Evolutionary conservation across 2,888 invertebrate species (phyloP), one percentile per base, ranked within the genome.

Genomic region (Xanthia togata): DNA sequence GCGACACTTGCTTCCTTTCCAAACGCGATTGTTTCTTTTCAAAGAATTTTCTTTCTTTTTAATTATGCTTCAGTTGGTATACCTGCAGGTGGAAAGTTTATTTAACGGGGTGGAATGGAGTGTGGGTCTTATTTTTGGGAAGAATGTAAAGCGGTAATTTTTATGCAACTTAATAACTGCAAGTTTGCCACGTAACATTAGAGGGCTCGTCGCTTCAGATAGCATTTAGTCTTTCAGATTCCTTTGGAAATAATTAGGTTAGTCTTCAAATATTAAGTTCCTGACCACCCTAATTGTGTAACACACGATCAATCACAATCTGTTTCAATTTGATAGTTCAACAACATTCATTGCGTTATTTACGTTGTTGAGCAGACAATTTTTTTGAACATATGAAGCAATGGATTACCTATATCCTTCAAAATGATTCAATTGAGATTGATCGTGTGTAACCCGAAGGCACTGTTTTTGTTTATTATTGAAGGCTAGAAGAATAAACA

Each of bases 1-100:
- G 92, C 91, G 92, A 93, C 93, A 93, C 91, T 90, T 91, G 92
- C 92, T 94, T 93, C 93, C 93, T 92, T 93, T 92, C 82, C 78
- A 70, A 83, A 87, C 87, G 90, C 92, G 90, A 93, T 91, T 93
- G 93, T 93, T 92, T 92, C 89, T 91, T 87, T 87, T 87, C 86
- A 90, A 91, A 88, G 83, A 87, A 88, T 89, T 88, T 88, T 87
- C 89, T 88, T 86, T 83, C 87, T 88, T 89, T 88, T 88, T 90
- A 91, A 90, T 89, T 89, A 88, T 85, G 82, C 82, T 82, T 77
- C 80, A 81, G 78, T 83, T 78, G 83, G 69, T 76, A 78, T 90
- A 89, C 89, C 88, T 86, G 31, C 31, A 31, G 85, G 84, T 74
- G 70, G 82, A 85, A 85, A 85, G 78, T 84, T 85, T 84, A 79